Percentiles rank a stretch among this genome's conserved stretches.
Evolutionary conservation across 2,797 vertebrate genomes (phyloP).

Genomic region (Sebastes umbrosus): DNA sequence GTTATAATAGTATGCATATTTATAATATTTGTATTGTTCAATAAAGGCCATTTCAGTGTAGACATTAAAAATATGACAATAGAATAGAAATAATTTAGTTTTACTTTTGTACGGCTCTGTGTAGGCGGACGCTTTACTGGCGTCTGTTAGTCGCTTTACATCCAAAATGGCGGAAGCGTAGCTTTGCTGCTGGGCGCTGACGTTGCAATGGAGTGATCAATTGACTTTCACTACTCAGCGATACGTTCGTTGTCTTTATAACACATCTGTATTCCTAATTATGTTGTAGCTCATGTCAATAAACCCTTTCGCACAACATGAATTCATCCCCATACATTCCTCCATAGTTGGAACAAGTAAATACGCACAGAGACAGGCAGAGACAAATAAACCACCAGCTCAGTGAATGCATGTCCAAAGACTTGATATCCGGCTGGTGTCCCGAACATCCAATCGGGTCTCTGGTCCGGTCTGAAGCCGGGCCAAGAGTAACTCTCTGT

Average conservation of each 20-base stretch:
- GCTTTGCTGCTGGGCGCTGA: too few relatives aligned
- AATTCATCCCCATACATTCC: not conserved
- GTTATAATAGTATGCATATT: too few relatives aligned
- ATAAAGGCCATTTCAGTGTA: too few relatives aligned
- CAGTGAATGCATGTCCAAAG: conserved; percentile 62
- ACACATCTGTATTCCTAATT: not conserved
- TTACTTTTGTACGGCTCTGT: too few relatives aligned
- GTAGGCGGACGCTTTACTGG: too few relatives aligned
- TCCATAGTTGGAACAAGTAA: not conserved
- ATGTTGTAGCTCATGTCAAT: not conserved
- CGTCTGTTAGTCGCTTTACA: too few relatives aligned
- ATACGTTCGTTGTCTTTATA: not conserved
- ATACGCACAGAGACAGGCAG: conserved; percentile 15
- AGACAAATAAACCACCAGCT: conserved; percentile 36
- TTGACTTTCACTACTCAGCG: too few relatives aligned
- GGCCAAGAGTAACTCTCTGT: conserved; percentile 60
- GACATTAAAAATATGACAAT: too few relatives aligned
- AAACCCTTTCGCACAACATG: not conserved
- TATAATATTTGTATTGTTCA: too few relatives aligned
- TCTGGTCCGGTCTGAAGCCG: conserved; percentile 32
- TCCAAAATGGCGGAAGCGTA: too few relatives aligned
- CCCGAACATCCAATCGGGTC: conserved; percentile 36
- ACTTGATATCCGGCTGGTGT: conserved; percentile 57
- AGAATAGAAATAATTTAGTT: too few relatives aligned
- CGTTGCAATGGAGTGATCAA: too few relatives aligned